A percentile compares a stretch with the other conserved stretches of the same genome.
These are phyloP conservation scores for Antheraea yamamai DNA, from an alignment of 2,888 invertebrate species.

Conservation along the genomic window DNA sequence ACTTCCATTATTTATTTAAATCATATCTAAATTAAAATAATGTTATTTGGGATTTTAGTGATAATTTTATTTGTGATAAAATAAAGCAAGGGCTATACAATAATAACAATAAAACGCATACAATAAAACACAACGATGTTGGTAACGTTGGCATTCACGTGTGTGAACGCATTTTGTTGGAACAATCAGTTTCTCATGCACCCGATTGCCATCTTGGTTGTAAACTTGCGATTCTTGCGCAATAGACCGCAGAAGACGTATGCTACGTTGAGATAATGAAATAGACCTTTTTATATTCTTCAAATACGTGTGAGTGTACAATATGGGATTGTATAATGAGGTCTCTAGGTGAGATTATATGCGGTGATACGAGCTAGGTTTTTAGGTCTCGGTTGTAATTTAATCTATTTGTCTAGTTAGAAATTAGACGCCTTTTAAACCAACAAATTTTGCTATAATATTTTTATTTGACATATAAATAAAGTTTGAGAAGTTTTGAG, in stretches of 20 bases:
- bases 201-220: conserved; percentile 68
- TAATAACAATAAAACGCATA: conserved; percentile 26
- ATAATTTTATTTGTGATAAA: neutral
- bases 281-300: conserved; percentile 66
- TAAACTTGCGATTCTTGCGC: conserved; percentile 73
- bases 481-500: too few relatives aligned
- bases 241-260: conserved; percentile 61
- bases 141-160: conserved; percentile 65
- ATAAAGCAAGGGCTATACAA: conserved; percentile 27
- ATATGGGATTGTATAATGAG: conserved; percentile 53
- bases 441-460: neutral
- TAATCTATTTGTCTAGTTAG: neutral
- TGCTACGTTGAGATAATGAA: conserved; percentile 65
- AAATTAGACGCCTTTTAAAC: neutral
- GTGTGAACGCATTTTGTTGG: conserved; percentile 61
- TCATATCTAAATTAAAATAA: neutral
- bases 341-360: conserved; percentile 21
- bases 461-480: too few relatives aligned
- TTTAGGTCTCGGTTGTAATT: conserved; percentile 10
- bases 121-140: conserved; percentile 46
- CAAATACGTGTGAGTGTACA: conserved; percentile 67
- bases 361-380: conserved; percentile 11
- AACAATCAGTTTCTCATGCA: conserved; percentile 73
- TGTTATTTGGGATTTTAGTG: neutral
- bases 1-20: neutral